Evolutionary conservation across 2,888 invertebrate species (phyloP), one percentile per base, ranked within the genome.

Genomic region (Tenthredo amoena): DNA sequence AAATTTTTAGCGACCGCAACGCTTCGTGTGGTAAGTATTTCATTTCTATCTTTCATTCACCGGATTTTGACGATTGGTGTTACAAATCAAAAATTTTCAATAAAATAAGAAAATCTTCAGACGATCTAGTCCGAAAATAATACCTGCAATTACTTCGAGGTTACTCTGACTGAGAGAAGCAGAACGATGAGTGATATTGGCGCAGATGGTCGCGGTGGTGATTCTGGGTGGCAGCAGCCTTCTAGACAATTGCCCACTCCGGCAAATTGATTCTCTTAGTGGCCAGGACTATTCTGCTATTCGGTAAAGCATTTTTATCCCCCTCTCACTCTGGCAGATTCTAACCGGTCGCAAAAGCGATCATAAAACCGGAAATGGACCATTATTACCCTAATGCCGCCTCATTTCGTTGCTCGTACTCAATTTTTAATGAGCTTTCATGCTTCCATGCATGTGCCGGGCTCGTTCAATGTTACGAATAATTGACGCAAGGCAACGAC

Each of bases 161-260:
- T 77, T 55, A 77, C 50, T 74, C 37, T 43, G 21, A 34, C 74
- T 26, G 74, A 74, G 74, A 40, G 37, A 43, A 7, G 31, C 1
- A 37, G 50, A 62, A 55, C 40, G 74, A 84, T 43, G 15, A 50
- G 40, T 62, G 37, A 81, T 62, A 58, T n/a, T n/a, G 9, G 31
- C 26, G 62, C 77, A 79, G 65, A 65, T 62, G 85, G 26, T 55
- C 34, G 65, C 18, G 77, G 65, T 65, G 34, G 55, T 65, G 76
- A 65, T 79, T 85, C 31, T 26, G 74, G 58, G 26, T 74, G 40
- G 76, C 37, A 74, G 72, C 47, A 50, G 77, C 43, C 65, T 85
- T 65, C 40, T 77, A 79, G 85, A 77, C 85, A 85, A 85, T 85
- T 85, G 77, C 77, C 77, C 85, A 79, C 77, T 85, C 77, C 21